A percentile compares a stretch with the other conserved stretches of the same genome.
Conservation (phyloP, 2,888 invertebrate genomes). For the Caenorhabditis becei region DNA sequence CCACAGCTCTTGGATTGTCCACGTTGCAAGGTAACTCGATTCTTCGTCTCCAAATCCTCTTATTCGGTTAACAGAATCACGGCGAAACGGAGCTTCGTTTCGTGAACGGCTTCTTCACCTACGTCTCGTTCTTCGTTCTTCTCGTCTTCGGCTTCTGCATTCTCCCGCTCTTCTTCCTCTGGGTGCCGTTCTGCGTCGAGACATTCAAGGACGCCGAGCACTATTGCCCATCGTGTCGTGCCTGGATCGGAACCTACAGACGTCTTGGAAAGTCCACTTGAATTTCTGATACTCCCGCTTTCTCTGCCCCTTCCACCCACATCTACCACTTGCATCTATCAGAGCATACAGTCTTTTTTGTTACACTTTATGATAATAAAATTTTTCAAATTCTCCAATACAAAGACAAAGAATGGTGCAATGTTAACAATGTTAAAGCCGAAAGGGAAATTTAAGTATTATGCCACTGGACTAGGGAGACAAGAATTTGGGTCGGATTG, state of each 20-base stretch:
- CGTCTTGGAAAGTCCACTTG: slow-evolving; percentile 79
- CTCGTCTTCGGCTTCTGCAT: slow-evolving; percentile 77
- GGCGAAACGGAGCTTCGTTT: slow-evolving; percentile 80
- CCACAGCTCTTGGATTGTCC: slow-evolving; percentile 80
- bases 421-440: slow-evolving; percentile 2
- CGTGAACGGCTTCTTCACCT: slow-evolving; percentile 79
- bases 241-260: slow-evolving; percentile 79
- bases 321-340: background rate
- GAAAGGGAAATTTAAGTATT: slow-evolving; percentile 1
- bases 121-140: slow-evolving; percentile 78
- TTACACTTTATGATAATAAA: slow-evolving; percentile 6
- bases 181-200: slow-evolving; percentile 79
- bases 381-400: slow-evolving; percentile 1
- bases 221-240: slow-evolving; percentile 77
- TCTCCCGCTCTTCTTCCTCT: slow-evolving; percentile 80
- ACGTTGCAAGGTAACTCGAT: slow-evolving; percentile 75
- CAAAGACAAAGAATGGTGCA: background rate
- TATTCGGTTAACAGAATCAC: slow-evolving; percentile 71
- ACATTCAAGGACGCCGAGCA: slow-evolving; percentile 81
- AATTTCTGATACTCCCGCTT: slow-evolving; percentile 19
- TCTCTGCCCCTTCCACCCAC: slow-evolving; percentile 14
- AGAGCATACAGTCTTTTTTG: slow-evolving; percentile 14
- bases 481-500: slow-evolving; percentile 13
- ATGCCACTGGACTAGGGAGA: slow-evolving; percentile 1
- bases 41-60: background rate